Evolutionary conservation across 2,888 invertebrate genomes (phyloP), one percentile per base, ranked within the genome.

Genomic region (Athetis lepigone): DNA sequence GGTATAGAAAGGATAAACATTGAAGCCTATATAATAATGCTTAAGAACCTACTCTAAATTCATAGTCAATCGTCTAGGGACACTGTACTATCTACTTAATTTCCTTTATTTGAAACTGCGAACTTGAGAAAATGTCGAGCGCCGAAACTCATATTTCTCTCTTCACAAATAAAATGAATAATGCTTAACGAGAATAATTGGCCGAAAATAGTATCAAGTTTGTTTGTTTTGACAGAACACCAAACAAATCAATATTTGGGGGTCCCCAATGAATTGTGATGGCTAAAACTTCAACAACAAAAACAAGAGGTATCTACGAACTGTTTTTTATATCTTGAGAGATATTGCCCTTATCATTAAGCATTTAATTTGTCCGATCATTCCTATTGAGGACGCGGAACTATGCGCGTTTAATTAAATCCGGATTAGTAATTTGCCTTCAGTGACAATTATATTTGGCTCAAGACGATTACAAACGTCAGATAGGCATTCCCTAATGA

Each of bases 391-490:
- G 52, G 40, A 39, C 46, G 49, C 56, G 51, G 57, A 70, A 64
- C 56, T 77, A 77, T 76, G 55, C 61, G 52, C 47, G 66, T 84
- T 85, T 83, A 84, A 85, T 85, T 85, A 85, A 81, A 82, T 76
- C 75, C 63, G 76, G 78, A 82, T 85, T 83, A 82, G 70, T 77
- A 75, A 81, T 82, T 85, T 76, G 68, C 69, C 68, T 65, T 75
- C 68, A 59, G 60, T 73, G 73, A 81, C 70, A 70, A 80, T 77
- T 75, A 78, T 79, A 79, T 81, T 78, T 71, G 79, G 60, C 65
- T 71, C 59, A 60, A 68, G 61, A 69, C 66, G 62, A 80, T 73
- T 75, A 75, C 73, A 79, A 81, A 83, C 58, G 77, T 73, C 70
- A 71, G 78, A 70, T 74, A 79, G 80, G 77, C 65, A 81, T 84